Conservation (phyloP, 2,888 invertebrate species). For the Oegoconia quadripuncta region DNA sequence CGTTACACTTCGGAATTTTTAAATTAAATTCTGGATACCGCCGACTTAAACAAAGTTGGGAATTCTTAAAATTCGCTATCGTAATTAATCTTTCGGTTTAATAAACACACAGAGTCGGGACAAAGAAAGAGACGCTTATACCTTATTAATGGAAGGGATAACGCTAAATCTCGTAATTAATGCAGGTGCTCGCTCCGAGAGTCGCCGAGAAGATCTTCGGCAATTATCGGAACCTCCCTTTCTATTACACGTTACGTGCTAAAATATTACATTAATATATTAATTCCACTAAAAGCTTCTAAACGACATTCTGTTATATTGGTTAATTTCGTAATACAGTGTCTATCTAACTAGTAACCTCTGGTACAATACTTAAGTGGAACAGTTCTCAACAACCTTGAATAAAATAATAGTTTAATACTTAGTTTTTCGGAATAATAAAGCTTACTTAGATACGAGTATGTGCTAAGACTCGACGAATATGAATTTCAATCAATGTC, state of each 20-base stretch:
- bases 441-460: too few relatives aligned
- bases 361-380: background rate
- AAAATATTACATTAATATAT: slow-evolving; percentile 51
- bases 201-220: slow-evolving; percentile 49
- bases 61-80: slow-evolving; percentile 71
- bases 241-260: slow-evolving; percentile 51
- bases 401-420: too few relatives aligned
- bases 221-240: slow-evolving; percentile 63
- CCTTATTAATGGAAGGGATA: slow-evolving; percentile 69
- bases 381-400: too few relatives aligned
- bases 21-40: slow-evolving; percentile 75
- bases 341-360: slow-evolving; percentile 34
- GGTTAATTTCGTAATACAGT: slow-evolving; percentile 44
- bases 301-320: slow-evolving; percentile 40
- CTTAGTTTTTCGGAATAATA: too few relatives aligned
- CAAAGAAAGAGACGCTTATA: slow-evolving; percentile 54
- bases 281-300: slow-evolving; percentile 57
- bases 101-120: slow-evolving; percentile 55
- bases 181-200: slow-evolving; percentile 61
- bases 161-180: slow-evolving; percentile 72
- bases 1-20: slow-evolving; percentile 76
- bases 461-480: too few relatives aligned
- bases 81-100: slow-evolving; percentile 71
- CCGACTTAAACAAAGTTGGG: slow-evolving; percentile 66
- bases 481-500: too few relatives aligned